A percentile compares a stretch with the other conserved stretches of the same genome.
phyloP scores from a whole-genome alignment of 2,888 invertebrate species.

The Sericinus montela region DNA sequence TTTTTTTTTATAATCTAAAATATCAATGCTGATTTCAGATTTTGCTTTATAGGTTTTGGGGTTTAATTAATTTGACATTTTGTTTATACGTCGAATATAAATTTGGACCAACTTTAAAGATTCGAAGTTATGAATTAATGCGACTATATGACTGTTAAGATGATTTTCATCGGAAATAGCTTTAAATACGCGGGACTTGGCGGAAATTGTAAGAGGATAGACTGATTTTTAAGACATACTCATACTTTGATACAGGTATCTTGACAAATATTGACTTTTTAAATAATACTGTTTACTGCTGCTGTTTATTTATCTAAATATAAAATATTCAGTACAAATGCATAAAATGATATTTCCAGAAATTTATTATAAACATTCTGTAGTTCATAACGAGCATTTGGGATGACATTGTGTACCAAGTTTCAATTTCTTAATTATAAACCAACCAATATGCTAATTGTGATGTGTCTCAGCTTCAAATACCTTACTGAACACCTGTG shows the following conservation, averaged over 20 bases:
- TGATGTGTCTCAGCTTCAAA: neutral
- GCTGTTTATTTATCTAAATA: slow-evolving; percentile 13
- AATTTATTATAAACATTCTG: slow-evolving; percentile 4
- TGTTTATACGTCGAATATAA: slow-evolving; percentile 25
- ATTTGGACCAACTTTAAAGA: slow-evolving; percentile 60
- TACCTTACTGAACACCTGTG: slow-evolving; percentile 11
- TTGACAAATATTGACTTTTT: slow-evolving; percentile 46
- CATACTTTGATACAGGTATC: slow-evolving; percentile 70
- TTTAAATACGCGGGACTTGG: slow-evolving; percentile 67
- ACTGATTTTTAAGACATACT: slow-evolving; percentile 71
- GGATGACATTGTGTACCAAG: slow-evolving; percentile 8
- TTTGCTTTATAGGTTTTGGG: slow-evolving; percentile 8
- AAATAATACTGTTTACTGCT: slow-evolving; percentile 6
- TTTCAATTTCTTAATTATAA: neutral
- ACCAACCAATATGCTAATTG: neutral
- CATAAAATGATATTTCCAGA: slow-evolving; percentile 14
- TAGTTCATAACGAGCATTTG: slow-evolving; percentile 6
- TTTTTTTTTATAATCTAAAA: too few species aligned
- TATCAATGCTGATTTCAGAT: slow-evolving; percentile 29
- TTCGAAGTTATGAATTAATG: slow-evolving; percentile 45
- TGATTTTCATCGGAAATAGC: slow-evolving; percentile 59
- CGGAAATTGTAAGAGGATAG: slow-evolving; percentile 59
- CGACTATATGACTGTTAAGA: slow-evolving; percentile 46
- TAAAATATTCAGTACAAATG: slow-evolving; percentile 16
- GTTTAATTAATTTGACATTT: slow-evolving; percentile 13